Percentiles rank a stretch among this genome's conserved stretches.
Evolutionary conservation across 1,140 invertebrate genomes (phyloP).

Genomic region (Pseudomyrmex gracilis): DNA sequence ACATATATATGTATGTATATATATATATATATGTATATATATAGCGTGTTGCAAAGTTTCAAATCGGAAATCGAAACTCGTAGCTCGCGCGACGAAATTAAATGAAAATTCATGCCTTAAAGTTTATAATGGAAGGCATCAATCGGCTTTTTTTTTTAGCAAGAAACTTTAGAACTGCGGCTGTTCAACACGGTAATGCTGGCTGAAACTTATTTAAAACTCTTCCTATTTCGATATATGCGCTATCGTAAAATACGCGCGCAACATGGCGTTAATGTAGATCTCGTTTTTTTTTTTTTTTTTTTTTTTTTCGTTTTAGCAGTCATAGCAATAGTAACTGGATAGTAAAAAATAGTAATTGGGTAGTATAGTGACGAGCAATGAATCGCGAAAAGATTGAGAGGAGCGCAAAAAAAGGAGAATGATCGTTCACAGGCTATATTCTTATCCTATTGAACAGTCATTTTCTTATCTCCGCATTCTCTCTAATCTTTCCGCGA

Average conservation of each 20-base stretch:
- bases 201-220: conserved; percentile 59
- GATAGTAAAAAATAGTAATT: too few species aligned
- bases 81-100: conserved; percentile 43
- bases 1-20: not conserved
- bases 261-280: conserved; percentile 49
- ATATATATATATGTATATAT: conserved; percentile 2
- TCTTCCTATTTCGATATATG: conserved; percentile 37
- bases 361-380: too few species aligned
- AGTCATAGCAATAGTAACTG: too few species aligned
- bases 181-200: conserved; percentile 53
- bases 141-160: conserved; percentile 52
- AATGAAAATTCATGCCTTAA: conserved; percentile 61
- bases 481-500: too few species aligned
- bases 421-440: too few species aligned
- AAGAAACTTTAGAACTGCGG: conserved; percentile 56
- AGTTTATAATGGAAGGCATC: conserved; percentile 53
- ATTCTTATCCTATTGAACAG: too few species aligned
- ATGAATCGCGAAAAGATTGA: too few species aligned
- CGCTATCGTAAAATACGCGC: conserved; percentile 28
- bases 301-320: too few species aligned
- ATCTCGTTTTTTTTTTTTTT: conserved; percentile 3
- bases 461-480: too few species aligned
- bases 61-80: conserved; percentile 54
- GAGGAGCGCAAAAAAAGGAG: too few species aligned
- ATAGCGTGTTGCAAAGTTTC: conserved; percentile 45